Percentiles rank a stretch among this genome's conserved stretches.
Conservation (phyloP, 1,140 invertebrate species). For the Diorhabda carinulata region DNA sequence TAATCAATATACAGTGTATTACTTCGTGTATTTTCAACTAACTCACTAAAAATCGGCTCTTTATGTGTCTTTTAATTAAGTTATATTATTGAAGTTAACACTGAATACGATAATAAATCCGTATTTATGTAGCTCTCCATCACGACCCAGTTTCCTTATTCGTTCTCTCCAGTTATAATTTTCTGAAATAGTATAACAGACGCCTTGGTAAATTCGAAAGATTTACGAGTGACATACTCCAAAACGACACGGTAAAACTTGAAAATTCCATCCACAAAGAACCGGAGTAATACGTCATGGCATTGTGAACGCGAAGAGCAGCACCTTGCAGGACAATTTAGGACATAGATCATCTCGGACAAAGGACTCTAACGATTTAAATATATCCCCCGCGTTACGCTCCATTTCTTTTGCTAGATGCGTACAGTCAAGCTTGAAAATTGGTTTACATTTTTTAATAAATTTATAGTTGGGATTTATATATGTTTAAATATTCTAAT, state of each 20-base stretch:
- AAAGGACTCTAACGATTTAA: constrained; percentile 41
- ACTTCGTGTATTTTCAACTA: too few relatives aligned
- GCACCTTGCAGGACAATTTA: constrained; percentile 40
- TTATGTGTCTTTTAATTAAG: too few relatives aligned
- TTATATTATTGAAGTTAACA: too few relatives aligned
- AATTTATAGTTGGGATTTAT: too few relatives aligned
- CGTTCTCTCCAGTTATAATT: constrained; percentile 1
- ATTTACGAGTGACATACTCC: not conserved
- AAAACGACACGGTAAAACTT: constrained; percentile 11
- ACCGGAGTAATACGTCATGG: constrained; percentile 42
- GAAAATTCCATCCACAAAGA: constrained; percentile 32
- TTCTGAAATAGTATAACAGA: constrained; percentile 1
- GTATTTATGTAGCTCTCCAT: constrained; percentile 1
- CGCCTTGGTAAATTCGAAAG: not conserved
- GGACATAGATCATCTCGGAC: constrained; percentile 37
- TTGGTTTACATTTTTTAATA: not conserved
- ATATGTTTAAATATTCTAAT: too few relatives aligned
- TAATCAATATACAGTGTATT: too few relatives aligned
- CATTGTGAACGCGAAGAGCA: constrained; percentile 39
- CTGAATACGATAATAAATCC: too few relatives aligned
- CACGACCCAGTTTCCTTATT: not conserved
- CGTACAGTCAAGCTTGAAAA: not conserved
- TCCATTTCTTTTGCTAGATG: not conserved
- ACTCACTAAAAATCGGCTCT: too few relatives aligned
- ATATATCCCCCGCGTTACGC: constrained; percentile 35